Evolutionary conservation across 2,888 invertebrate genomes (phyloP), one percentile per base, ranked within the genome.

Genomic region (Gisinianus flammeolus): DNA sequence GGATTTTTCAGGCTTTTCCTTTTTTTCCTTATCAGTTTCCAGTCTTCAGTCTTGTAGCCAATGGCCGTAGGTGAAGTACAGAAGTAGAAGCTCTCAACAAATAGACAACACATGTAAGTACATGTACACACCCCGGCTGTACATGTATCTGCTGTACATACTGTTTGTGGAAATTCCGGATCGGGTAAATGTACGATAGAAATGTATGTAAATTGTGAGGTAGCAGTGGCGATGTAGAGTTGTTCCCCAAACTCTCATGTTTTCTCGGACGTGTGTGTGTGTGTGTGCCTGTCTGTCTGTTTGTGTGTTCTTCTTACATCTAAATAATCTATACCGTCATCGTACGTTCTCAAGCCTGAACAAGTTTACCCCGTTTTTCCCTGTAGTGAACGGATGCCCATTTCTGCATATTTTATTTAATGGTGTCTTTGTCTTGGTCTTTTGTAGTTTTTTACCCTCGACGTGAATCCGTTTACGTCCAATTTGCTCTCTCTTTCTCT

Each of bases 361-460:
- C 22, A 56, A 22, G 56, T 56, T n/a, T 64, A 12, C 64, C 26
- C n/a, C n/a, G n/a, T 64, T 5, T 3, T 24, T 16, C 16, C 5
- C 19, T 26, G 54, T 4, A n/a, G 54, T 54, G 26, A 62, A 62
- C 24, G 22, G 26, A 6, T 68, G 12, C 30, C 35, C 35, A 31
- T 68, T 68, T 68, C 68, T 35, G 68, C 68, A 68, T 68, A 68
- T 68, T 68, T 68, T 68, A 68, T 68, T 68, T 30, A 35, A 35
- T 68, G 24, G 8, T 66, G 66, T 66, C 66, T 66, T 66, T 54
- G 54, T 54, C 54, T 54, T 54, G 8, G 54, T n/a, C 54, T 54
- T n/a, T n/a, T n/a, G n/a, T n/a, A n/a, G n/a, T n/a, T n/a, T n/a
- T n/a, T n/a, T n/a, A n/a, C n/a, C n/a, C n/a, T n/a, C 54, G 16